phyloP scores from a whole-genome alignment of 2,888 invertebrate genomes.

The Nephrotoma appendiculata region DNA sequence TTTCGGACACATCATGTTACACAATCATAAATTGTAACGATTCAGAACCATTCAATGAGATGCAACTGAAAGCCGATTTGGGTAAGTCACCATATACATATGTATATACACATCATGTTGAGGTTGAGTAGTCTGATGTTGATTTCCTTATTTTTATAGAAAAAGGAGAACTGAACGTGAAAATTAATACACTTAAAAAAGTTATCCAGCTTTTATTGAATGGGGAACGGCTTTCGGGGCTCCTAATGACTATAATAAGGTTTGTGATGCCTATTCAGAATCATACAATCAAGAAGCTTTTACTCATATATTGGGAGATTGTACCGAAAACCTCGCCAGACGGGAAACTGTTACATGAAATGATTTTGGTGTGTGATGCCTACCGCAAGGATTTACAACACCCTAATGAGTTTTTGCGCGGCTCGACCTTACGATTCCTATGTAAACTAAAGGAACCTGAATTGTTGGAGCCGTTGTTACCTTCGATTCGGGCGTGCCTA shows the following conservation, averaged over 20 bases:
- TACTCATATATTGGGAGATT: constrained; percentile 98
- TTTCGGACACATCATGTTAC: constrained; percentile 88
- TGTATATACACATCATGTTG: background rate
- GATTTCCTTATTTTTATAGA: constrained; percentile 36
- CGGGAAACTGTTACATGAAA: constrained; percentile 89
- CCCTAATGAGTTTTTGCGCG: constrained; percentile 96
- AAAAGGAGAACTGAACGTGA: constrained; percentile 78
- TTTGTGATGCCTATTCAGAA: constrained; percentile 86
- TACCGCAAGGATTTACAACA: constrained; percentile 99
- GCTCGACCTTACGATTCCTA: constrained; percentile 85
- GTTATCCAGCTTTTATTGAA: constrained; percentile 87
- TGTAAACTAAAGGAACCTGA: constrained; percentile 98
- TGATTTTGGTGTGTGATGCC: constrained; percentile 99
- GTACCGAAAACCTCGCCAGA: constrained; percentile 92
- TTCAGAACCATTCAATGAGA: constrained; percentile 87
- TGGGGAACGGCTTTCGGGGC: constrained; percentile 85
- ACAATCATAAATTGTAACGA: constrained; percentile 93
- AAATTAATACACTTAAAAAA: constrained; percentile 91
- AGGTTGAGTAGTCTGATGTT: background rate
- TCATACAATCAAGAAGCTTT: constrained; percentile 90
- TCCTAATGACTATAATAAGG: constrained; percentile 95
- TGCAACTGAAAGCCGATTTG: constrained; percentile 85
- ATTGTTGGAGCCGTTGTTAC: constrained; percentile 94
- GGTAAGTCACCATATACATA: constrained; percentile 38
- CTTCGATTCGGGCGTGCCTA: constrained; percentile 82